These are phyloP conservation scores for Drosophila sucinea DNA, from an alignment of 1,140 invertebrate genomes.

Conservation along the genomic window DNA sequence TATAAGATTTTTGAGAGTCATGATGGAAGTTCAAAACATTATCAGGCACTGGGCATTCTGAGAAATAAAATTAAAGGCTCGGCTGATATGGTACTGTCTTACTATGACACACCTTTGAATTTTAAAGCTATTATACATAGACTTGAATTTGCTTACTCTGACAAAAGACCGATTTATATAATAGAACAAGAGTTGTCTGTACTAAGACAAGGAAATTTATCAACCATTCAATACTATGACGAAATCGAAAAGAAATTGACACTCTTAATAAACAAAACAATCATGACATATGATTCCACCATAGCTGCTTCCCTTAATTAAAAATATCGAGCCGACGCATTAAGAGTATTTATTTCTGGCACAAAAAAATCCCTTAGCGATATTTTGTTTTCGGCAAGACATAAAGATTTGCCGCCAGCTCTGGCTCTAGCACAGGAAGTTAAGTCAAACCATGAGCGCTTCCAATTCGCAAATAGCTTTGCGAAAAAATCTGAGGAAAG, in stretches of 20 bases:
- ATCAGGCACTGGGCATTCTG: too few relatives aligned
- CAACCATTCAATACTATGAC: slow-evolving; percentile 15
- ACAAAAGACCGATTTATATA: slow-evolving; percentile 40
- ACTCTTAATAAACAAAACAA: slow-evolving; percentile 35
- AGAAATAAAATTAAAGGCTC: too few relatives aligned
- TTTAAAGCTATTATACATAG: too few relatives aligned
- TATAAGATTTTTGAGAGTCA: too few relatives aligned
- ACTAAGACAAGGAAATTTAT: slow-evolving; percentile 25
- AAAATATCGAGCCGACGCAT: neutral
- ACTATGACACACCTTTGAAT: too few relatives aligned
- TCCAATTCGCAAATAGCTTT: neutral
- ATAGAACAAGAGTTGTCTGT: slow-evolving; percentile 38
- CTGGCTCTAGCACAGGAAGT: neutral
- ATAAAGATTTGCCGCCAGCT: neutral
- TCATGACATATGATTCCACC: slow-evolving; percentile 33
- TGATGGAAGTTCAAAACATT: too few relatives aligned
- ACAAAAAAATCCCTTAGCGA: too few relatives aligned
- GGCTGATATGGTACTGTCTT: too few relatives aligned
- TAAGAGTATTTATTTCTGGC: too few relatives aligned
- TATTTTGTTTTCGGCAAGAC: too few relatives aligned
- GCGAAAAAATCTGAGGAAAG: neutral
- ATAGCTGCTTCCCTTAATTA: neutral
- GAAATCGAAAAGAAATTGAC: slow-evolving; percentile 10
- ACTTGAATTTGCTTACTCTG: slow-evolving; percentile 26
- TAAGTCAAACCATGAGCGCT: neutral